A percentile compares a stretch with the other conserved stretches of the same genome.
These are phyloP conservation scores for Dermolepida albohirtum DNA, from an alignment of 2,888 invertebrate genomes.

Conservation along the genomic window DNA sequence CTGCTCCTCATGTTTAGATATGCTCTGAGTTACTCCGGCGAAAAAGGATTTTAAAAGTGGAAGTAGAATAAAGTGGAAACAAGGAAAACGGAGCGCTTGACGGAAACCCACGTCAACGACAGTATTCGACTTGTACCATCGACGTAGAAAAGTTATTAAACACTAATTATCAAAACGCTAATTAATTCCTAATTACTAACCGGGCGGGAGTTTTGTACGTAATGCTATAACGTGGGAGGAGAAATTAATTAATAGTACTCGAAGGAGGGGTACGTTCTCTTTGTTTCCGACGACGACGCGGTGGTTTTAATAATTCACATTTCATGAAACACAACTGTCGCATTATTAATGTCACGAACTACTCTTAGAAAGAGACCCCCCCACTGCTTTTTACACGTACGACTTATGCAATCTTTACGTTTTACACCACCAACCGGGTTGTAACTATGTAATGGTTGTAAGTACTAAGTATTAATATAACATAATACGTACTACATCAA, in stretches of 20 bases:
- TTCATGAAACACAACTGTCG: slow-evolving; percentile 30
- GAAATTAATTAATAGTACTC: slow-evolving; percentile 31
- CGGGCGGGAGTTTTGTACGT: slow-evolving; percentile 15
- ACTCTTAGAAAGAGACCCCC: neutral
- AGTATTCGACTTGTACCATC: slow-evolving; percentile 2
- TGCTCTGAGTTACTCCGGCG: too few relatives aligned
- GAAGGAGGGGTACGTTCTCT: slow-evolving; percentile 21
- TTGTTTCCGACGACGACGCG: neutral
- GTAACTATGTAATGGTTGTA: too few relatives aligned
- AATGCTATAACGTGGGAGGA: slow-evolving; percentile 24
- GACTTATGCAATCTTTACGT: too few relatives aligned
- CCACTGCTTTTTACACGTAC: too few relatives aligned
- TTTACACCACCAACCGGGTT: too few relatives aligned
- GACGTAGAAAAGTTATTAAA: slow-evolving; percentile 36
- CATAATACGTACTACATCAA: too few relatives aligned
- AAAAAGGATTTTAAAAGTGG: too few relatives aligned
- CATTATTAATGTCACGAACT: slow-evolving; percentile 30
- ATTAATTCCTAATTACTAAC: slow-evolving; percentile 41
- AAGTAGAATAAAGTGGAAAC: too few relatives aligned
- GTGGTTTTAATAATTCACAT: slow-evolving; percentile 26
- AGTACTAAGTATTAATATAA: too few relatives aligned
- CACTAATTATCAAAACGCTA: slow-evolving; percentile 36
- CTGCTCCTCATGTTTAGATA: too few relatives aligned
- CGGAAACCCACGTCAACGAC: too few relatives aligned
- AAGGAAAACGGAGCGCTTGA: too few relatives aligned